phyloP scores from a whole-genome alignment of 2,113 vertebrate genomes.

The Myotis brandtii region DNA sequence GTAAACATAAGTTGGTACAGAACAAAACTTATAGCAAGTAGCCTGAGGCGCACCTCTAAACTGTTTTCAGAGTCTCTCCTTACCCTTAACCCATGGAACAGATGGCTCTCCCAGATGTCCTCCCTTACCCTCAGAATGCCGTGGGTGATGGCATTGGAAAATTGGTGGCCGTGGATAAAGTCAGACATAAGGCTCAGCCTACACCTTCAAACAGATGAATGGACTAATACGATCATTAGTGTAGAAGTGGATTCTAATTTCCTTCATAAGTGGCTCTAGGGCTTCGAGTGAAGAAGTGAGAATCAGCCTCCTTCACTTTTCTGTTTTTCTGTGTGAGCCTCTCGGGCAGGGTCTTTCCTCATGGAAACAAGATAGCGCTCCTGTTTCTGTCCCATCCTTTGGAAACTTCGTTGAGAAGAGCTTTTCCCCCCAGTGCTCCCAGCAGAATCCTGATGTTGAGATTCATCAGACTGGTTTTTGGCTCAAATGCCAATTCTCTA shows the following conservation, averaged over 20 bases:
- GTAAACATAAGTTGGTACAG: not conserved
- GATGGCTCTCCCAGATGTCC: not conserved
- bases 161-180: not conserved
- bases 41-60: not conserved
- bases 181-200: not conserved
- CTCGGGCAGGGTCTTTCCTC: not conserved
- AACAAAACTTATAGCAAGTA: not conserved
- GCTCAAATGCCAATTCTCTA: not conserved
- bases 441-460: not conserved
- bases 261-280: not conserved
- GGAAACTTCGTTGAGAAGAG: not conserved
- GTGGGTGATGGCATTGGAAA: conserved; percentile 33
- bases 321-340: not conserved
- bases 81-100: not conserved
- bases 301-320: not conserved
- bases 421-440: not conserved
- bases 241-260: not conserved
- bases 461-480: not conserved
- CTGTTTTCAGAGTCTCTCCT: not conserved
- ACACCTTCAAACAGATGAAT: not conserved
- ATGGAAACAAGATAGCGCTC: not conserved
- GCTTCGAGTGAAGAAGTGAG: not conserved
- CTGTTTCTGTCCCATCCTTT: not conserved
- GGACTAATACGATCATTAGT: not conserved
- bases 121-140: not conserved